phyloP scores from a whole-genome alignment of 1,140 invertebrate species.

The Heliconius nattereri region DNA sequence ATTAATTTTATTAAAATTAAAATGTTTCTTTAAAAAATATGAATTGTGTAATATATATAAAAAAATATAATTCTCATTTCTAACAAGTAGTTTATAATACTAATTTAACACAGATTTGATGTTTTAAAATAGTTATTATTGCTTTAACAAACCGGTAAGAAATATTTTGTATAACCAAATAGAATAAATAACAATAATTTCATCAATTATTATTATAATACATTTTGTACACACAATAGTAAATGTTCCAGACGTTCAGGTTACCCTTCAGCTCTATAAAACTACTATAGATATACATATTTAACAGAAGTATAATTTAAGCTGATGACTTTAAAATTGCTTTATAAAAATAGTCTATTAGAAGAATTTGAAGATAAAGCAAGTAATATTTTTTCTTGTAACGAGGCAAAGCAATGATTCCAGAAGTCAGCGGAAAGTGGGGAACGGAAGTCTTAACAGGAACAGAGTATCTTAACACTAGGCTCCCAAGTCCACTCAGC shows the following conservation, averaged over 20 bases:
- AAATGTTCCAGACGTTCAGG: slow-evolving; percentile 2
- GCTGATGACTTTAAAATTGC: too few relatives aligned
- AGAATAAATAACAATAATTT: slow-evolving; percentile 8
- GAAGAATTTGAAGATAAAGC: too few relatives aligned
- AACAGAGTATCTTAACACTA: too few relatives aligned
- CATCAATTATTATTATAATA: slow-evolving; percentile 2
- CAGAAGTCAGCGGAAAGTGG: too few relatives aligned
- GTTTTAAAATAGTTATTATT: neutral
- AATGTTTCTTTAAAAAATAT: neutral
- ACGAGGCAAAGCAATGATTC: too few relatives aligned
- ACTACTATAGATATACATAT: too few relatives aligned
- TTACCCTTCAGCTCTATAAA: neutral
- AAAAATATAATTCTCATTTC: neutral
- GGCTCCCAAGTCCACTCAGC: too few relatives aligned
- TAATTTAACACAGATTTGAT: neutral
- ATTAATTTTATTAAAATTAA: neutral
- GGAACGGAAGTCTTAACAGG: too few relatives aligned
- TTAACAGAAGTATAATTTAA: too few relatives aligned
- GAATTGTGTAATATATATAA: neutral
- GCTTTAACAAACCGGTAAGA: neutral
- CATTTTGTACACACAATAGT: neutral
- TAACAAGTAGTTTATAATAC: neutral
- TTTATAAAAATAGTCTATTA: too few relatives aligned
- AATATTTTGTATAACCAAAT: slow-evolving; percentile 17
- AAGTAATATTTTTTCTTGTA: too few relatives aligned